Base-by-base conservation (phyloP, 2,888 invertebrate species). In the Melitaea athalia region DNA sequence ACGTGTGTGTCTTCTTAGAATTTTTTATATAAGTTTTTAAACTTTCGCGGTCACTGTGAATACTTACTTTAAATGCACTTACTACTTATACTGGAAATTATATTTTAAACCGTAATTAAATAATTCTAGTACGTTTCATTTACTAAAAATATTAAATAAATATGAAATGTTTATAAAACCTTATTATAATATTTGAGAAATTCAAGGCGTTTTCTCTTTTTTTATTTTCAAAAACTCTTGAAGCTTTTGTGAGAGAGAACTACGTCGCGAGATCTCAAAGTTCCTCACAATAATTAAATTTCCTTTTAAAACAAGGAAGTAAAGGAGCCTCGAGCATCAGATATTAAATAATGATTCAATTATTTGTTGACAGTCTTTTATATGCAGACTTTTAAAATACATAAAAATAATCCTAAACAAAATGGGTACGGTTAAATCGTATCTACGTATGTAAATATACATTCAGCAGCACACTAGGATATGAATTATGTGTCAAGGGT, bases 231-330 rank as follows among this genome's bases (percentile, higher is more conserved):
- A 47, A 60, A 59, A 42, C 64, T 60, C 60, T 65, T 50, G 59
- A 64, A 43, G 66, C 49, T 49, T 57, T 67, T 64, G 63, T 64
- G 50, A 17, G 59, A 64, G 60, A 60, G 43, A 38, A n/a, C 53
- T 50, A 59, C 59, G 59, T 53, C 60, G 68, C 53, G 63, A 65
- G 64, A 61, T 64, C 52, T 52, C 52, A 52, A 52, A 52, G 64
- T 68, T 72, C 72, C 69, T 53, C 61, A 69, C 65, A 62, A 72
- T 70, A 74, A 74, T 74, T 72, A 72, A 72, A 72, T 73, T 73
- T 70, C 70, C 72, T 69, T 64, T 67, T 63, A 70, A 72, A 69
- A 63, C 66, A 63, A 68, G 63, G 64, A 64, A 59, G 61, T 3
- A 55, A 53, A 65, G 59, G 63, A 59, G 59, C 42, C 59, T n/a